Conservation (phyloP, 2,797 vertebrate species). For the Lepidocolaptes lacrymiger region DNA sequence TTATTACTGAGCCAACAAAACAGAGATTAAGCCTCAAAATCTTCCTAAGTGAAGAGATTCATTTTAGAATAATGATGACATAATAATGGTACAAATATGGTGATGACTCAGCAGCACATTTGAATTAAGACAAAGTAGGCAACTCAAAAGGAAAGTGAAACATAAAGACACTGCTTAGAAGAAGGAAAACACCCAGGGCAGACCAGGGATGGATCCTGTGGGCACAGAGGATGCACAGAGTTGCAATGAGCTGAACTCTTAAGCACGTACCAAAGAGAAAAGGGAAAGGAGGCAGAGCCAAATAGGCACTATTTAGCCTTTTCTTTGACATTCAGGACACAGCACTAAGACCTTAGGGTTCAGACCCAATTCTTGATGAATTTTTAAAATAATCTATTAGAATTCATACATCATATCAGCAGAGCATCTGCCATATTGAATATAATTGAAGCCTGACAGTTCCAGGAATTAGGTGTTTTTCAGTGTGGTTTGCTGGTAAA, state of each 20-base stretch:
- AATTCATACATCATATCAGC: not conserved
- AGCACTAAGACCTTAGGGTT: not conserved
- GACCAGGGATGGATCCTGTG: not conserved
- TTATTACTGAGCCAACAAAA: constrained; percentile 13
- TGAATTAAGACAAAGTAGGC: constrained; percentile 23
- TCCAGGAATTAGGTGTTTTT: constrained; percentile 44
- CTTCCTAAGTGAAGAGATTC: not conserved
- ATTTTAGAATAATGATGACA: not conserved
- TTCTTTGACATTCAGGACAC: not conserved
- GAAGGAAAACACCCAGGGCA: not conserved
- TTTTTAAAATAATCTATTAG: not conserved
- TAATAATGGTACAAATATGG: not conserved
- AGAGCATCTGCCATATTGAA: not conserved
- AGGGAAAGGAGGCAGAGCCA: not conserved
- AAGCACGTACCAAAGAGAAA: not conserved
- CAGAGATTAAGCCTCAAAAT: constrained; percentile 20
- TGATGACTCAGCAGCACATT: not conserved
- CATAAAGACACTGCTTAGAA: not conserved
- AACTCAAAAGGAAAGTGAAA: not conserved
- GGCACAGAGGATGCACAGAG: not conserved
- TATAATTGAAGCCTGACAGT: not conserved
- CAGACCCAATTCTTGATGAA: not conserved
- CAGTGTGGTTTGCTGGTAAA: constrained; percentile 22
- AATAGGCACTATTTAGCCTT: not conserved
- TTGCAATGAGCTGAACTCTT: not conserved